Evolutionary conservation across 53 echinoderm and acorn worm species (phyloP), one percentile per base, ranked within the genome.

Genomic region (Astropecten irregularis): DNA sequence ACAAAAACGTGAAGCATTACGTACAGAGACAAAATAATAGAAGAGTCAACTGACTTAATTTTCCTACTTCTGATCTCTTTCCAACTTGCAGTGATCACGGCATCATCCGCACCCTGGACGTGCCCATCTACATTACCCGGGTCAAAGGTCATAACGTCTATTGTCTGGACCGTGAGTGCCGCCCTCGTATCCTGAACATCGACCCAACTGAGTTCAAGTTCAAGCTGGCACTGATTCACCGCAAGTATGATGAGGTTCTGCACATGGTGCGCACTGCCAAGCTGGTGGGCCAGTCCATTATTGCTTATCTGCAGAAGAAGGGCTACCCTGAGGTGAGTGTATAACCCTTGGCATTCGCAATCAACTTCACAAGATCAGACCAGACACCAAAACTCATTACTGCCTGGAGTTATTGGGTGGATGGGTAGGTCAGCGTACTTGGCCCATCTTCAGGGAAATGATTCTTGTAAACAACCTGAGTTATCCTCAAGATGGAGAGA

Each of bases 261-360:
- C 97, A 96, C 90, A 96, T 96, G 97, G 97, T 96, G 67, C 91
- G 97, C 28, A 94, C 89, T 0, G 97, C 97, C 40, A 93, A 94
- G 79, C 85, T 96, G 31, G 97, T 96, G 1, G 97, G 97, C 0
- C 97, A 96, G 92, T 96, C 97, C 21, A 96, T 96, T 88, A 96
- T 96, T 16, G 97, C 97, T 2, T 96, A 96, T 81, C 92, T 96
- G 60, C 97, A 96, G 92, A 93, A 96, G 97, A 96, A 96, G 76
- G 97, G 97, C 0, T 96, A 96, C 83, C 97, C 97, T 1, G 97
- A 96, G 85, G 79, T 79, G 39, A 9, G 61, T 20, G 7, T 30
- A 16, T 2, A 42, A 11, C 6, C 42, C 42, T 42, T 42, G 42
- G 11, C 42, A n/a, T n/a, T n/a, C n/a, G n/a, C n/a, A n/a, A n/a